Percentiles rank a stretch among this genome's conserved stretches.
Conservation (phyloP, 1,140 invertebrate species). For the Stenopsyche tienmushanensis region DNA sequence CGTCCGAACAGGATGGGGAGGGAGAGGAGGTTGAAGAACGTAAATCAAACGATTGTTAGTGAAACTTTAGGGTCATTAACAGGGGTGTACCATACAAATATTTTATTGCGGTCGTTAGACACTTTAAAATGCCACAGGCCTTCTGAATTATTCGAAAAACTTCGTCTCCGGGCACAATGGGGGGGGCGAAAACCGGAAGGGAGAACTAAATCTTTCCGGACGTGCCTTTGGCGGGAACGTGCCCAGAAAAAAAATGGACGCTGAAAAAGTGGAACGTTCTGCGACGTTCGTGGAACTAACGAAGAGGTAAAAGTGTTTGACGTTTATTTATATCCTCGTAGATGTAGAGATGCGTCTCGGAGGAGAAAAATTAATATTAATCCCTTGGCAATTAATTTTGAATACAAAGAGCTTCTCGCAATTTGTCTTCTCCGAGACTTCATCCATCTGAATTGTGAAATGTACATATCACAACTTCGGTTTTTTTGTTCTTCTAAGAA, state of each 20-base stretch:
- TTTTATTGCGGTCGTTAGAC: slow-evolving; percentile 38
- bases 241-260: slow-evolving; percentile 19
- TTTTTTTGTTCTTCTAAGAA: no score
- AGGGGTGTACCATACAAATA: slow-evolving; percentile 39
- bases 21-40: no score
- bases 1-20: no score
- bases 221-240: slow-evolving; percentile 16
- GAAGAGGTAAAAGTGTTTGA: slow-evolving; percentile 1
- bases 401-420: no score
- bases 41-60: slow-evolving; percentile 38
- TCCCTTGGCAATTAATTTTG: no score
- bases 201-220: slow-evolving; percentile 15
- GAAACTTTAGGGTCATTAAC: slow-evolving; percentile 34
- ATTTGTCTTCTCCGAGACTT: no score
- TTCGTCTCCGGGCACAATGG: slow-evolving; percentile 37
- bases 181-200: neutral
- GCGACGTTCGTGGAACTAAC: slow-evolving; percentile 6
- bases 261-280: neutral
- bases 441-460: no score
- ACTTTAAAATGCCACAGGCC: slow-evolving; percentile 38
- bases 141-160: slow-evolving; percentile 39
- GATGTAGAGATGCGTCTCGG: no score
- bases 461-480: no score
- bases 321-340: slow-evolving; percentile 10
- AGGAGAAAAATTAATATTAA: no score